A percentile compares a stretch with the other conserved stretches of the same genome.
phyloP scores from a whole-genome alignment of 2,888 invertebrate genomes.

The Eilema caniola region DNA sequence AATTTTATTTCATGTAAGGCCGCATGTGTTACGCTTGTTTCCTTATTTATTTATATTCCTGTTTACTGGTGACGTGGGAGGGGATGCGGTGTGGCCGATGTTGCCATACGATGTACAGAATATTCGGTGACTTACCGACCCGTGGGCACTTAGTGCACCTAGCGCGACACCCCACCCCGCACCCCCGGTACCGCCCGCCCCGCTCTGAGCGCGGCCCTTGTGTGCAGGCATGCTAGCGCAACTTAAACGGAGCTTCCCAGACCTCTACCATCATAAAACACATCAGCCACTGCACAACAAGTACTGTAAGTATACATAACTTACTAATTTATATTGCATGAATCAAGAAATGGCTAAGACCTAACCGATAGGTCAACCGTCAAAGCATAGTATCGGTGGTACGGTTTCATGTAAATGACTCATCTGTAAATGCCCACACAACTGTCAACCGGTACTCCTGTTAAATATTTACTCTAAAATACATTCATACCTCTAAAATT shows the following conservation, averaged over 20 bases:
- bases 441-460: constrained; percentile 23
- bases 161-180: constrained; percentile 53
- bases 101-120: constrained; percentile 9
- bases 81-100: constrained; percentile 59
- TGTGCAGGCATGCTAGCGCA: constrained; percentile 95
- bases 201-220: constrained; percentile 87
- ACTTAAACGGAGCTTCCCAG: constrained; percentile 95
- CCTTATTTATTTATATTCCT: constrained; percentile 72
- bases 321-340: constrained; percentile 72
- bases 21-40: constrained; percentile 80
- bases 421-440: constrained; percentile 42
- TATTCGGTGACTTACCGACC: constrained; percentile 26
- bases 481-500: neutral
- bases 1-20: constrained; percentile 68
- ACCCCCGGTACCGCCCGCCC: constrained; percentile 68
- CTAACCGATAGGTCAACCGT: constrained; percentile 22
- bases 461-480: neutral
- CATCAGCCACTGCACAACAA: constrained; percentile 93
- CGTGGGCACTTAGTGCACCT: constrained; percentile 29
- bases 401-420: constrained; percentile 43
- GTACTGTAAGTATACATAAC: constrained; percentile 86
- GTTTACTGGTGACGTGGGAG: constrained; percentile 69
- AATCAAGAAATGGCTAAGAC: constrained; percentile 37
- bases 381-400: constrained; percentile 32
- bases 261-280: constrained; percentile 92